Evolutionary conservation across 2,113 vertebrate genomes (phyloP).

Genomic region (Hippotragus niger): DNA sequence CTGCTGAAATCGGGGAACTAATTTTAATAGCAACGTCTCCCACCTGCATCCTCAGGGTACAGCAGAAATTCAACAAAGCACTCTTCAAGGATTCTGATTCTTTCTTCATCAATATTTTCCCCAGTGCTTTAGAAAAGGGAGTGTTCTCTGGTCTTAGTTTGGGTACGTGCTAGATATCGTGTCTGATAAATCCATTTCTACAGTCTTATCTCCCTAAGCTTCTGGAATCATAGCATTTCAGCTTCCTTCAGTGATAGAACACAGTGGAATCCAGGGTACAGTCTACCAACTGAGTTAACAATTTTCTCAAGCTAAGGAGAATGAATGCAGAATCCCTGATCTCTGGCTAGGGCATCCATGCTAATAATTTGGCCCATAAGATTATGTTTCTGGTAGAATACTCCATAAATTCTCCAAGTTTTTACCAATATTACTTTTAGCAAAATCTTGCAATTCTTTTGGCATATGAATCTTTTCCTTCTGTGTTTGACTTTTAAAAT

Average conservation of each 20-base stretch:
- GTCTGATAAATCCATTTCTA: not conserved
- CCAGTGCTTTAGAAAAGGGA: not conserved
- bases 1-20: not conserved
- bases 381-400: not conserved
- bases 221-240: not conserved
- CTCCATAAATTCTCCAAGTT: not conserved
- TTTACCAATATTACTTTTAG: constrained; percentile 21
- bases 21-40: not conserved
- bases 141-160: not conserved
- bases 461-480: not conserved
- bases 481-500: not conserved
- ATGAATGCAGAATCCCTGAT: not conserved
- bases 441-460: constrained; percentile 14
- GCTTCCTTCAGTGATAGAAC: not conserved
- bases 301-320: not conserved
- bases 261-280: not conserved
- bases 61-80: not conserved
- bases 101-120: not conserved
- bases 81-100: not conserved
- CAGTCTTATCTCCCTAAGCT: not conserved
- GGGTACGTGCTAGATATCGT: not conserved
- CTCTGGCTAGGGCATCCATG: not conserved
- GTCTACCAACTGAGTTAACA: not conserved
- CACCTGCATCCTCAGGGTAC: not conserved
- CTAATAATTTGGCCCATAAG: not conserved